Evolutionary conservation across 2,113 vertebrate species (phyloP).

Genomic region (Nibea albiflora): DNA sequence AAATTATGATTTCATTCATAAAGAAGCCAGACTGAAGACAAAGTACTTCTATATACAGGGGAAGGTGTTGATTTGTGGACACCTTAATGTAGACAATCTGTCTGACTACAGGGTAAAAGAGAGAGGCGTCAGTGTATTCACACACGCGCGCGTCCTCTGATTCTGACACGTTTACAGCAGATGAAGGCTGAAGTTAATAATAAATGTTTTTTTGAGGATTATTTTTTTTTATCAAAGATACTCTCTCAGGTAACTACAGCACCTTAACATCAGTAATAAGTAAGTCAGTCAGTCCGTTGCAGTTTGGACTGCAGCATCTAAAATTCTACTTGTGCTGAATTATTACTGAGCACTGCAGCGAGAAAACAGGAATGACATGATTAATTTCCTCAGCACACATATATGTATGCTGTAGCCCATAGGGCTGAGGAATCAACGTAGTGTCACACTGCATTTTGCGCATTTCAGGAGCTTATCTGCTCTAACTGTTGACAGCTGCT

Average conservation of each 20-base stretch:
- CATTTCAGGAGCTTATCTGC: constrained; percentile 1
- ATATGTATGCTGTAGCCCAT: neutral
- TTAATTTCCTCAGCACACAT: neutral
- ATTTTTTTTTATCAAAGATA: too few species aligned
- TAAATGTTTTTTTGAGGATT: too few species aligned
- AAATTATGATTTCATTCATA: constrained; percentile 40
- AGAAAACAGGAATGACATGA: neutral
- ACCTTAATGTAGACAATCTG: neutral
- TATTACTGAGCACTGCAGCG: neutral
- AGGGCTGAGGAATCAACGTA: neutral
- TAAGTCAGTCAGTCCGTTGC: neutral
- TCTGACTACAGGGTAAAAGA: neutral
- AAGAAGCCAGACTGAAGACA: constrained; percentile 23
- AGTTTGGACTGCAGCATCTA: neutral
- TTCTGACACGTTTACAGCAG: too few species aligned
- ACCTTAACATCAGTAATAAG: neutral
- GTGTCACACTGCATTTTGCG: neutral
- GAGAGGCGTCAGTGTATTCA: neutral
- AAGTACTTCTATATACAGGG: neutral
- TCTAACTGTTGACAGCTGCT: neutral
- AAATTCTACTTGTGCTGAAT: neutral
- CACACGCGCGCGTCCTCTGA: neutral
- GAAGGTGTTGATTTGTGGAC: constrained; percentile 14
- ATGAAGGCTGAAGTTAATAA: too few species aligned
- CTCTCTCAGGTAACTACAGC: too few species aligned